Conservation (phyloP, 2,888 invertebrate genomes). For the Morinoia aosen region DNA sequence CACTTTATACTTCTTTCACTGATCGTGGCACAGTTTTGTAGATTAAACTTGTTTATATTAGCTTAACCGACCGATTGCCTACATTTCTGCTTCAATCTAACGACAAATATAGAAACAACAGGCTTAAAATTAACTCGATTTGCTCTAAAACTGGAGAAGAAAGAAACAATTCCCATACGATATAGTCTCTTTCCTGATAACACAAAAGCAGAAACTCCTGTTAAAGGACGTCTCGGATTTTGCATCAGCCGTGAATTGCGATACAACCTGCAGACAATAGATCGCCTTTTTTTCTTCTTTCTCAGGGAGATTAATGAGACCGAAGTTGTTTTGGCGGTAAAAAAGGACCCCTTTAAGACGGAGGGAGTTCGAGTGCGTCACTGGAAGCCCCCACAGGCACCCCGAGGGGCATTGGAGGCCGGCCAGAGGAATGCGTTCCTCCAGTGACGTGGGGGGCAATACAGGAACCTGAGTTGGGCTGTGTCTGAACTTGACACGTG, state of each 20-base stretch:
- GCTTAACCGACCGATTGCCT: neutral
- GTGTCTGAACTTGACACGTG: neutral
- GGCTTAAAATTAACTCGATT: too few relatives aligned
- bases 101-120: too few relatives aligned
- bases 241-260: neutral
- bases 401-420: neutral
- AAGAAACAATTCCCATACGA: neutral
- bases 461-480: neutral
- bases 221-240: neutral
- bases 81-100: too few relatives aligned
- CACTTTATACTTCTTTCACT: too few relatives aligned
- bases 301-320: neutral
- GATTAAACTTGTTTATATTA: neutral
- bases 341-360: conserved; percentile 16
- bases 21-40: neutral
- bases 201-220: neutral
- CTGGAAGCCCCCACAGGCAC: neutral
- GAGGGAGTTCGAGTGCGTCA: neutral
- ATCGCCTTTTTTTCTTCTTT: neutral
- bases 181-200: neutral
- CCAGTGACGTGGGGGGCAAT: neutral
- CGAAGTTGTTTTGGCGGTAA: neutral
- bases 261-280: neutral
- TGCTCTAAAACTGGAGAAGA: too few relatives aligned
- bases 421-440: neutral